A percentile compares a stretch with the other conserved stretches of the same genome.
phyloP scores from a whole-genome alignment of 2,797 vertebrate species.

The Alfaro cultratus region DNA sequence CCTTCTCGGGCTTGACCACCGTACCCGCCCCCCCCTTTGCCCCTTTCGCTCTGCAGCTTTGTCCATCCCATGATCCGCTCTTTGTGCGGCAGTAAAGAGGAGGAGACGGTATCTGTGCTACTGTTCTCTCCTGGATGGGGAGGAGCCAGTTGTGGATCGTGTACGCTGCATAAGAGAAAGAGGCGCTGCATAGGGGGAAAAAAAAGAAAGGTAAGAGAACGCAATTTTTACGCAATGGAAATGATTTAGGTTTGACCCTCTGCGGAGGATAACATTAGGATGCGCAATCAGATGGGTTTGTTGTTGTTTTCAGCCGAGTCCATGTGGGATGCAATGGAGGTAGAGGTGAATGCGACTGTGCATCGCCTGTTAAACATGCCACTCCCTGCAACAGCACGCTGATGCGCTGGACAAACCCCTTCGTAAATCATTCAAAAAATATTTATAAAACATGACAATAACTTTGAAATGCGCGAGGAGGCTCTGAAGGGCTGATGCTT shows the following conservation, averaged over 20 bases:
- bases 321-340: conserved; percentile 11
- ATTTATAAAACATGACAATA: conserved; percentile 1
- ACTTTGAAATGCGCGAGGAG: background rate
- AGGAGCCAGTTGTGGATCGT: conserved; percentile 78
- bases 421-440: conserved; percentile 51
- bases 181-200: conserved; percentile 47
- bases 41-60: conserved; percentile 26
- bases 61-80: conserved; percentile 21
- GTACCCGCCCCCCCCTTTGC: conserved; percentile 8
- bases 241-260: conserved; percentile 47
- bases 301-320: background rate
- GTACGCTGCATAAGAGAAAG: conserved; percentile 67
- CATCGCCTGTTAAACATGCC: conserved; percentile 75
- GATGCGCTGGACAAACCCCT: conserved; percentile 68
- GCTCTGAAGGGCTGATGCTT: background rate
- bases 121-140: conserved; percentile 75
- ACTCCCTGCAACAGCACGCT: conserved; percentile 82
- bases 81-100: conserved; percentile 53
- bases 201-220: conserved; percentile 64
- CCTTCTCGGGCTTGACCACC: conserved; percentile 20
- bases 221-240: conserved; percentile 65
- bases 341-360: conserved; percentile 59
- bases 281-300: conserved; percentile 11
- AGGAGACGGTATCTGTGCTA: conserved; percentile 41
- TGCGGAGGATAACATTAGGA: conserved; percentile 13